Conservation (phyloP, 2,888 invertebrate species). For the Stenodera caucasica region DNA sequence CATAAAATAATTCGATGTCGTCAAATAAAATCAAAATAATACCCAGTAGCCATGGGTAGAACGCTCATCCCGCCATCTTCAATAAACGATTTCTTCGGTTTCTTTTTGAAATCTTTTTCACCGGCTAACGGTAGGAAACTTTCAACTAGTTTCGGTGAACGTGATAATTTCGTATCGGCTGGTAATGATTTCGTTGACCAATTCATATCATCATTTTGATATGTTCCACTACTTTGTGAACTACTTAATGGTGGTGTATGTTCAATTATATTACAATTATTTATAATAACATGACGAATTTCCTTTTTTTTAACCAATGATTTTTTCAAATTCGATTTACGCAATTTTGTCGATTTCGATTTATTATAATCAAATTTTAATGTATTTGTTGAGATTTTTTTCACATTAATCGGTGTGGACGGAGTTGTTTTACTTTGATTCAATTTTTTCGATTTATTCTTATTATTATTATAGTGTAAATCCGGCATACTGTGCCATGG, state of each 20-base stretch:
- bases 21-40: conserved; percentile 3
- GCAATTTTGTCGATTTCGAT: conserved; percentile 27
- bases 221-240: conserved; percentile 40
- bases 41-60: conserved; percentile 63
- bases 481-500: conserved; percentile 56
- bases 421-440: conserved; percentile 50
- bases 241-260: conserved; percentile 47
- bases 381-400: conserved; percentile 46
- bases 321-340: conserved; percentile 32
- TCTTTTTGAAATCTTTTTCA: conserved; percentile 56
- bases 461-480: conserved; percentile 40
- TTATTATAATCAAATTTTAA: conserved; percentile 49
- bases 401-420: conserved; percentile 46
- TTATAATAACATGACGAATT: conserved; percentile 46
- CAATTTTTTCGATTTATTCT: conserved; percentile 34
- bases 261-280: conserved; percentile 51
- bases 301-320: conserved; percentile 28
- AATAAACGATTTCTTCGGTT: conserved; percentile 61
- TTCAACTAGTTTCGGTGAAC: conserved; percentile 49
- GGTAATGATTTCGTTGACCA: conserved; percentile 40
- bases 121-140: conserved; percentile 51
- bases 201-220: conserved; percentile 38
- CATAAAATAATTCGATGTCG: not conserved
- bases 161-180: conserved; percentile 34
- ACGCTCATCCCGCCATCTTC: conserved; percentile 63